A percentile compares a stretch with the other conserved stretches of the same genome.
These are phyloP conservation scores for Phyllotreta cruciferae DNA, from an alignment of 2,888 invertebrate genomes.

Conservation along the genomic window DNA sequence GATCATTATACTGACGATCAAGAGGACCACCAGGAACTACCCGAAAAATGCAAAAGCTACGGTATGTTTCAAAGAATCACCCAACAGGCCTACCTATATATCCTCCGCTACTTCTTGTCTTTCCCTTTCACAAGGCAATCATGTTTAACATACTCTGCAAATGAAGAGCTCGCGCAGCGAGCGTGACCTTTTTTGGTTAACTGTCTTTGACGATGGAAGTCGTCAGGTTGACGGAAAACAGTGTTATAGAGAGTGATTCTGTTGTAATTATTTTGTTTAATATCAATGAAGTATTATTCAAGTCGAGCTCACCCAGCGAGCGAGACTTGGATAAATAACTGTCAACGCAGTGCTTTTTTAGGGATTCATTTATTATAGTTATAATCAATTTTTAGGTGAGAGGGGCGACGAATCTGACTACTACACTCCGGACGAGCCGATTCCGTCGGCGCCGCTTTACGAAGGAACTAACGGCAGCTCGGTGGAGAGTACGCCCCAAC, in stretches of 20 bases:
- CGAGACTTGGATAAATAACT: too few species aligned
- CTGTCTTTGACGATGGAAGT: too few species aligned
- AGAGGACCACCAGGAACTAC: slow-evolving; percentile 56
- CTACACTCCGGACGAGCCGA: slow-evolving; percentile 79
- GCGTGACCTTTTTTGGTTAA: not conserved
- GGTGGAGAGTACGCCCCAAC: slow-evolving; percentile 58
- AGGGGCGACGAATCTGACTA: slow-evolving; percentile 77
- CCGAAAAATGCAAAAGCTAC: slow-evolving; percentile 47
- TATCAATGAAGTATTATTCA: too few species aligned
- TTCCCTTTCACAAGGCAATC: too few species aligned
- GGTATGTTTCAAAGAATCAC: slow-evolving; percentile 41
- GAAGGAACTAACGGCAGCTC: slow-evolving; percentile 52
- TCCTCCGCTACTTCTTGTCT: too few species aligned
- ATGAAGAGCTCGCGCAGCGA: not conserved
- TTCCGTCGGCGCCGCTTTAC: slow-evolving; percentile 71
- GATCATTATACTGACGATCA: slow-evolving; percentile 64
- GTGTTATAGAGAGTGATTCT: too few species aligned
- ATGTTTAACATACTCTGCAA: not conserved
- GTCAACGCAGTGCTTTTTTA: too few species aligned
- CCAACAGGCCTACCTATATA: not conserved
- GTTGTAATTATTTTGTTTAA: too few species aligned
- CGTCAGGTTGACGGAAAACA: too few species aligned
- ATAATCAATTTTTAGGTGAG: slow-evolving; percentile 48
- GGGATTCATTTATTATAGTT: too few species aligned
- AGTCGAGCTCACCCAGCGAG: too few species aligned